A percentile compares a stretch with the other conserved stretches of the same genome.
Conservation (phyloP, 2,888 invertebrate species). For the Sycophila texana region DNA sequence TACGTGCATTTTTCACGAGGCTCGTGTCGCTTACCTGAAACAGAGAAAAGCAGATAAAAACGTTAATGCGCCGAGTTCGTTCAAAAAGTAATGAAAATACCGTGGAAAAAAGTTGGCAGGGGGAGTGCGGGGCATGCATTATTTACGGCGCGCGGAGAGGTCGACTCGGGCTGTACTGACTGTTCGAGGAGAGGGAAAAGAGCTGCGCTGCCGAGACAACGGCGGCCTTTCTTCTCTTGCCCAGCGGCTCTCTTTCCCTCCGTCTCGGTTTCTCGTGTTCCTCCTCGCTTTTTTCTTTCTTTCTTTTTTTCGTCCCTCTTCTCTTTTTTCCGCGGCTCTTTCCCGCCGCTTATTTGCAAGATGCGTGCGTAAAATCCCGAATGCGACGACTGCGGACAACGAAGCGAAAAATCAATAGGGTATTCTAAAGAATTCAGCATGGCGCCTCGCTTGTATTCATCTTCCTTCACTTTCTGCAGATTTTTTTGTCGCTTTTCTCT, state of each 20-base stretch:
- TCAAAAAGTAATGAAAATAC: slow-evolving; percentile 52
- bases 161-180: slow-evolving; percentile 2
- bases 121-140: slow-evolving; percentile 42
- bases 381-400: slow-evolving; percentile 3
- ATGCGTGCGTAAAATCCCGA: slow-evolving; percentile 33
- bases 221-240: neutral
- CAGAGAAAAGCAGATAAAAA: slow-evolving; percentile 25
- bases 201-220: neutral
- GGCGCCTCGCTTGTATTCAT: too few relatives aligned
- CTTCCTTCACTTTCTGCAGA: too few relatives aligned
- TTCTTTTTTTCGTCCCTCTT: neutral
- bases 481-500: too few relatives aligned
- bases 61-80: slow-evolving; percentile 43
- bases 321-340: slow-evolving; percentile 21
- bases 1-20: slow-evolving; percentile 39
- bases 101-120: neutral
- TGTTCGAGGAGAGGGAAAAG: slow-evolving; percentile 23
- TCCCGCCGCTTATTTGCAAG: slow-evolving; percentile 30
- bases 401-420: slow-evolving; percentile 13
- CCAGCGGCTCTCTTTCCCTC: neutral
- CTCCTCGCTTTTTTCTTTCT: too few relatives aligned
- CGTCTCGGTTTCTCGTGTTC: neutral
- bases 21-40: slow-evolving; percentile 51
- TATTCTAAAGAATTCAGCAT: neutral
- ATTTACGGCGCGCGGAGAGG: slow-evolving; percentile 28